Evolutionary conservation across 2,888 invertebrate species (phyloP).

Genomic region (Drosophila tripunctata): DNA sequence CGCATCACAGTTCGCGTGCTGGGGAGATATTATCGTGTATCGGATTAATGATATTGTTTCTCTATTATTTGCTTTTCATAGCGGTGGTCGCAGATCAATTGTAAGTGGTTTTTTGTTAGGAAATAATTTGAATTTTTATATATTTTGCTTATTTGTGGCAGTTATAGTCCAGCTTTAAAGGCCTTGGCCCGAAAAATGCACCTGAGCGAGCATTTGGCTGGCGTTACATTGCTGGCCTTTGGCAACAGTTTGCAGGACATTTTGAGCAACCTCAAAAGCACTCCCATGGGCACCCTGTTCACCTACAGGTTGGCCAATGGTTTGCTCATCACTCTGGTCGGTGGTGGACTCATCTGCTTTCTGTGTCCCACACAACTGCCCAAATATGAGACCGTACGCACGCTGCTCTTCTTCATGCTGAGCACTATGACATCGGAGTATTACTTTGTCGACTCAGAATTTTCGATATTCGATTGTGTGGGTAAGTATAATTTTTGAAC

Average conservation of each 20-base stretch:
- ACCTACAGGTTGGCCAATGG: conserved; percentile 10
- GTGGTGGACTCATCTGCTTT: conserved; percentile 24
- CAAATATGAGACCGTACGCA: conserved; percentile 22
- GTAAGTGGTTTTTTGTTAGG: conserved; percentile 14
- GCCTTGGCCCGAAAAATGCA: conserved; percentile 15
- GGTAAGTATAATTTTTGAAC: neutral
- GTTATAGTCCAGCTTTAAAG: conserved; percentile 24
- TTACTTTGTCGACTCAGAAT: no score
- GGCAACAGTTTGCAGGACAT: conserved; percentile 24
- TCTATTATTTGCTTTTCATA: conserved; percentile 7
- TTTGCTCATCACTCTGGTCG: conserved; percentile 13
- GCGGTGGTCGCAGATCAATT: conserved; percentile 20
- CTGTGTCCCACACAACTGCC: conserved; percentile 21
- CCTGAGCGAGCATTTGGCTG: conserved; percentile 32
- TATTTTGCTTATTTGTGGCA: neutral
- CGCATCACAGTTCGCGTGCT: neutral
- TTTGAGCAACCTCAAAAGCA: neutral
- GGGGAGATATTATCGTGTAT: neutral
- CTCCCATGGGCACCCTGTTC: neutral
- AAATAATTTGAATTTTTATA: no score
- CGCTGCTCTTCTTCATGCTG: conserved; percentile 23
- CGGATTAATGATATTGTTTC: neutral
- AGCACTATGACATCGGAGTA: conserved; percentile 2
- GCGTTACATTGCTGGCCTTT: conserved; percentile 28
- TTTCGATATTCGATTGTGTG: neutral